Base-by-base conservation (phyloP, 2,797 vertebrate genomes). In the Xenentodon cancila region DNA sequence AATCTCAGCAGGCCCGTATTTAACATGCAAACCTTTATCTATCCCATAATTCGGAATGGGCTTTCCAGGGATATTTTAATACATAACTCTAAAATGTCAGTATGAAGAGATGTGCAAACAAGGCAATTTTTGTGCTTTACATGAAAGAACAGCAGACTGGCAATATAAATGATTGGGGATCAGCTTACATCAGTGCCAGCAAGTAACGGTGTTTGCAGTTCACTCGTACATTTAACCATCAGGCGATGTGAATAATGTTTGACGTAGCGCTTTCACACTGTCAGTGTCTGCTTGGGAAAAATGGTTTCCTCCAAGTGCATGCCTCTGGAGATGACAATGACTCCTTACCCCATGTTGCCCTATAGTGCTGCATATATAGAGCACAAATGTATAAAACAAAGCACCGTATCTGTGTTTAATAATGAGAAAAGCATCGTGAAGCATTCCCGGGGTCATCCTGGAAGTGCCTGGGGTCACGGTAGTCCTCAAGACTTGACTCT, bases 1-100 rank as follows among this genome's bases (percentile, higher is more conserved):
- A 75, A 43, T 59, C 46, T 63, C 34, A 45, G 47, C 45, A 53
- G 40, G 50, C 6, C 54, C 50, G 60, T 37, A 30, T 34, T 72
- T 37, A 62, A 56, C 54, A 55, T 54, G 25, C 22, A 54, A 21
- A 17, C 3, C 44, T 53, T 61, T 18, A 34, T 3, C 18, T 46
- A n/a, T 44, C 19, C 17, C n/a, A 0, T 45, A 46, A 45, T 74
- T 61, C 54, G 16, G 47, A 64, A 32, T 22, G 37, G 9, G 11
- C 42, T 63, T 59, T 62, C 19, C 5, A 15, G 0, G 47, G 62
- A 13, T 16, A 9, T 43, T 30, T 64, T 52, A 61, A 64, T 46
- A 22, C 20, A 60, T 51, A 71, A 3, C 49, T 49, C 19, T 59
- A 45, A 66, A 63, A 63, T 48, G 48, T 48, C 53, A 18, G 40